Percentiles rank a stretch among this genome's conserved stretches.
Evolutionary conservation across 1,140 invertebrate species (phyloP).

Genomic region (Potamilus streckersoni): DNA sequence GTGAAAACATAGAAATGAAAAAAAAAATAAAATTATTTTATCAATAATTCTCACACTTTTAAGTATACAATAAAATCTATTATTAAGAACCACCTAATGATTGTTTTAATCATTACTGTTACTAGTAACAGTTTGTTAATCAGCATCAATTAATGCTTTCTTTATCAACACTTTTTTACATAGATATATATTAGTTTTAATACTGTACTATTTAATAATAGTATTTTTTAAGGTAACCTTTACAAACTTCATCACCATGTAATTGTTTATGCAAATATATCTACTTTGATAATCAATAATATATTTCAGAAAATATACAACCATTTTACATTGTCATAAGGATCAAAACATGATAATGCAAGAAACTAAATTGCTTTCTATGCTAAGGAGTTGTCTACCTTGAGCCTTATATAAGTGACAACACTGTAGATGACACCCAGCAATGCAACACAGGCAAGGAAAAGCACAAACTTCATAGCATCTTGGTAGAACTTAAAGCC

Average conservation of each 20-base stretch:
- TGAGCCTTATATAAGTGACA: slow-evolving; percentile 67
- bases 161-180: too few species aligned
- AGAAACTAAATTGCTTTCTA: neutral
- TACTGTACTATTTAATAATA: too few species aligned
- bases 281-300: neutral
- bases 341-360: slow-evolving; percentile 1
- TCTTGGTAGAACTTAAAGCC: slow-evolving; percentile 94
- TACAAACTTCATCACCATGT: too few species aligned
- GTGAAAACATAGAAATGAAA: too few species aligned
- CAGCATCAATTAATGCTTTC: neutral
- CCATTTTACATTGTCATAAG: neutral
- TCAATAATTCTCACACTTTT: too few species aligned
- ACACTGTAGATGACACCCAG: slow-evolving; percentile 88
- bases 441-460: slow-evolving; percentile 81
- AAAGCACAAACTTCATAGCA: slow-evolving; percentile 89
- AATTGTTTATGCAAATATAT: too few species aligned
- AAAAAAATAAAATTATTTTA: too few species aligned
- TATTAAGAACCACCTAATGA: too few species aligned
- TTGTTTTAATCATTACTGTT: neutral
- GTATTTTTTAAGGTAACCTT: too few species aligned
- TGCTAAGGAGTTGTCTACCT: slow-evolving; percentile 26
- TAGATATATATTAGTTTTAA: too few species aligned
- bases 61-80: too few species aligned
- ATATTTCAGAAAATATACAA: neutral
- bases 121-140: neutral